Evolutionary conservation across 2,797 vertebrate genomes (phyloP), one percentile per base, ranked within the genome.

Genomic region (Sebastes iracundus): DNA sequence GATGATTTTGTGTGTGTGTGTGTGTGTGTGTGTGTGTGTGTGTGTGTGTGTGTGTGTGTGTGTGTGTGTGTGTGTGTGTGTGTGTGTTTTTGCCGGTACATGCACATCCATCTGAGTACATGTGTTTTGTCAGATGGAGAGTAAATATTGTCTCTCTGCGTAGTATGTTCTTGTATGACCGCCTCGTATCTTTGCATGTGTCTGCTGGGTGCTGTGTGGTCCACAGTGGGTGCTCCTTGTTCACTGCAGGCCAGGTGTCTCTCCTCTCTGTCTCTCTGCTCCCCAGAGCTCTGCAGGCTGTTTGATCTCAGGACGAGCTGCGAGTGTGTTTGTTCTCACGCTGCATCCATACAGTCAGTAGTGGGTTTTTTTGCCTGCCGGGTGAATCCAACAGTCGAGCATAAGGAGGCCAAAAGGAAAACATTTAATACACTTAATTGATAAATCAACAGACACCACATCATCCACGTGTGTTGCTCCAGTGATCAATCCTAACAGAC

Each of bases 201-300:
- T 27, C 5, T n/a, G 33, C 18, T 10, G 38, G 56, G 0, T 46
- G 59, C 75, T 79, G 74, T 80, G 85, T 30, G 63, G 68, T 83
- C 81, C 80, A 49, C 80, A 80, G 79, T 76, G 77, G 84, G 78
- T 59, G 72, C 75, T 82, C 74, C 75, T 81, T 88, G 77, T 87
- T 85, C 81, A 75, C 85, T 82, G 83, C 83, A 82, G 85, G 84
- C 59, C 82, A 85, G 80, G 81, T 85, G 79, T 80, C 60, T 83
- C 80, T 87, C 69, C 74, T 86, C 78, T 83, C 72, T 72, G 68
- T 82, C 18, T 71, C 84, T 80, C 53, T 42, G 46, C 79, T 60
- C 77, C 77, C 70, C 58, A 52, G 53, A 60, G 66, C 83, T 87
- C 58, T 60, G 66, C 58, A 72, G 75, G 71, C 64, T 64, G 79